phyloP scores from a whole-genome alignment of 2,888 invertebrate genomes.

The Chymomyza procnemis region DNA sequence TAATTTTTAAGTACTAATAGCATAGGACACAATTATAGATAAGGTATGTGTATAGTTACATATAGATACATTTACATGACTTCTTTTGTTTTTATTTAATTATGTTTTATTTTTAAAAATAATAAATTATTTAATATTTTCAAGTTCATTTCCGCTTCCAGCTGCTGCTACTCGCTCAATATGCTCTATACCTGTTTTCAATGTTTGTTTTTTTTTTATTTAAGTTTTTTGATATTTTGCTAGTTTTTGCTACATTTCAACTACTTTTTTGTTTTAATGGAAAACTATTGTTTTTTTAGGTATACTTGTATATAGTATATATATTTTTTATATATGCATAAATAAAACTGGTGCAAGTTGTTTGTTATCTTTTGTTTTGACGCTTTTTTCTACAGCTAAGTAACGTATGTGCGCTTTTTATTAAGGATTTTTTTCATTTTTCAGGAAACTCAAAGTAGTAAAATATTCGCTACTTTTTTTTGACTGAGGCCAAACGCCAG shows the following conservation, averaged over 20 bases:
- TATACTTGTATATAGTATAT: not conserved
- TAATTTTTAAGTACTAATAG: slow-evolving; percentile 50
- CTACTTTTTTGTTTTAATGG: slow-evolving; percentile 15
- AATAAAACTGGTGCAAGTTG: not conserved
- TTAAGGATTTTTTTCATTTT: slow-evolving; percentile 24
- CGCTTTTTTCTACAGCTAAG: slow-evolving; percentile 17
- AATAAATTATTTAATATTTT: slow-evolving; percentile 4
- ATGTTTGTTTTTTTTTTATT: slow-evolving; percentile 7
- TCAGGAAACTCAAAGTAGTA: slow-evolving; percentile 18
- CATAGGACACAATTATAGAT: slow-evolving; percentile 57
- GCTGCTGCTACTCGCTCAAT: slow-evolving; percentile 18
- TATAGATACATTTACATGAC: slow-evolving; percentile 59
- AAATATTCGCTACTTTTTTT: not conserved
- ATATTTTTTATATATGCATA: not conserved
- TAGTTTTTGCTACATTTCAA: slow-evolving; percentile 25
- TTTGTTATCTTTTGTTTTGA: not conserved
- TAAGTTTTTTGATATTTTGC: slow-evolving; percentile 5
- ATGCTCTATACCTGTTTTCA: slow-evolving; percentile 63
- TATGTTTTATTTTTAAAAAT: slow-evolving; percentile 10
- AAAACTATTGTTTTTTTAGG: slow-evolving; percentile 5
- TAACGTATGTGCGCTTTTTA: slow-evolving; percentile 52
- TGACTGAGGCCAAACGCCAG: not conserved
- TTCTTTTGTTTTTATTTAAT: slow-evolving; percentile 23
- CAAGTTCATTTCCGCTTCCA: slow-evolving; percentile 11
- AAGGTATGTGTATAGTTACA: slow-evolving; percentile 33